These are phyloP conservation scores for Sminthurinus aureus DNA, from an alignment of 2,888 invertebrate species.

Conservation along the genomic window DNA sequence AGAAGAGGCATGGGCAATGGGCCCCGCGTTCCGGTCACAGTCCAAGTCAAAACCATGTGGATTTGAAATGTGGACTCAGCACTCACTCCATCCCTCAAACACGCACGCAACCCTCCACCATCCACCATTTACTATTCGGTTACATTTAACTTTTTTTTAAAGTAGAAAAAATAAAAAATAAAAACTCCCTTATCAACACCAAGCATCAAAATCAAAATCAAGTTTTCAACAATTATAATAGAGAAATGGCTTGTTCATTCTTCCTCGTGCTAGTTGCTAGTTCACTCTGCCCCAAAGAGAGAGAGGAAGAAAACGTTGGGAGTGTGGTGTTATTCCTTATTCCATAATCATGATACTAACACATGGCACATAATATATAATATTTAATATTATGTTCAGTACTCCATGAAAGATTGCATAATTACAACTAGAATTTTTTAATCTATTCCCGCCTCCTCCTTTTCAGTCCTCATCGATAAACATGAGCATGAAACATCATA, in stretches of 20 bases:
- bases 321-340: background rate
- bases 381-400: too few relatives aligned
- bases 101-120: too few relatives aligned
- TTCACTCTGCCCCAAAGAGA: slow-evolving; percentile 22
- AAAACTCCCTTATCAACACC: slow-evolving; percentile 25
- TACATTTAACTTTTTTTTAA: slow-evolving; percentile 34
- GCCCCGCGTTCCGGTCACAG: slow-evolving; percentile 36
- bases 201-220: slow-evolving; percentile 25
- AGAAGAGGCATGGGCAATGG: slow-evolving; percentile 40
- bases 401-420: too few relatives aligned
- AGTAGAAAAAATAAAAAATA: background rate
- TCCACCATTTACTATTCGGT: slow-evolving; percentile 37
- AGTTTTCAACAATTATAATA: slow-evolving; percentile 44
- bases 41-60: background rate
- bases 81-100: too few relatives aligned
- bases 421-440: background rate
- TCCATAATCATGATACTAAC: too few relatives aligned
- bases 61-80: slow-evolving; percentile 2
- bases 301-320: slow-evolving; percentile 9
- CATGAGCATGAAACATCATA: background rate
- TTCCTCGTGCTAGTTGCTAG: slow-evolving; percentile 34
- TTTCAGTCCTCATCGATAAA: background rate
- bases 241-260: background rate
- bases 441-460: background rate
- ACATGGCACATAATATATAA: too few relatives aligned